Conservation (phyloP, 2,797 vertebrate species). For the Podarcis siculus region DNA sequence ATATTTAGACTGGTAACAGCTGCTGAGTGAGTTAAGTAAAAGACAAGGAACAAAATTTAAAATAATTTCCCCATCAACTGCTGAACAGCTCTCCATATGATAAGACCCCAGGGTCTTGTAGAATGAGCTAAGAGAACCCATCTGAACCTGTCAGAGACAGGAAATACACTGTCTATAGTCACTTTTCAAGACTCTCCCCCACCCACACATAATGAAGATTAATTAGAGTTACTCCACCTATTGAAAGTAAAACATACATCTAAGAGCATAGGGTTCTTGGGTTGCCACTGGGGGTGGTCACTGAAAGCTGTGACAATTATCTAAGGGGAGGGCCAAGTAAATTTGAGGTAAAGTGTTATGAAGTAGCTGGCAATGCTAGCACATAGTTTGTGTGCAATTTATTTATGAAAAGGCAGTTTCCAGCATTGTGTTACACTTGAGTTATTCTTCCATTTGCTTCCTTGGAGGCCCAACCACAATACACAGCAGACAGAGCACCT, state of each 20-base stretch:
- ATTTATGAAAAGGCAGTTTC: background rate
- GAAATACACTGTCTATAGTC: conserved; percentile 59
- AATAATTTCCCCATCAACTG: conserved; percentile 59
- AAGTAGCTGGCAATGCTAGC: background rate
- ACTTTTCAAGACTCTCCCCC: conserved; percentile 49
- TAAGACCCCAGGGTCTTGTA: conserved; percentile 64
- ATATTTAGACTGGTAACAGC: conserved; percentile 53
- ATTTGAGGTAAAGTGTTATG: background rate
- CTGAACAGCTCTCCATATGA: conserved; percentile 45
- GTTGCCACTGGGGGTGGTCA: background rate
- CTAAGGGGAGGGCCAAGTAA: background rate
- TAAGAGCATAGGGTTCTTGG: conserved; percentile 49
- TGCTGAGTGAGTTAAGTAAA: conserved; percentile 19
- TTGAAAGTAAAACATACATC: conserved; percentile 59
- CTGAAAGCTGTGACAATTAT: conserved; percentile 24
- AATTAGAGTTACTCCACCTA: conserved; percentile 63
- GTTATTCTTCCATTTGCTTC: no score
- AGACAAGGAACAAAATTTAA: conserved; percentile 33
- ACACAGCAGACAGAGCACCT: no score
- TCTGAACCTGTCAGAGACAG: conserved; percentile 64
- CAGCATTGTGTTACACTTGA: background rate
- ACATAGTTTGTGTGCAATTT: no score
- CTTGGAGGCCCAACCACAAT: no score
- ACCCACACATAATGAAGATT: conserved; percentile 68
- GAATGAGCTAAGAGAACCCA: conserved; percentile 59